Conservation (phyloP, 2,797 vertebrate genomes). For the Moxostoma hubbsi region DNA sequence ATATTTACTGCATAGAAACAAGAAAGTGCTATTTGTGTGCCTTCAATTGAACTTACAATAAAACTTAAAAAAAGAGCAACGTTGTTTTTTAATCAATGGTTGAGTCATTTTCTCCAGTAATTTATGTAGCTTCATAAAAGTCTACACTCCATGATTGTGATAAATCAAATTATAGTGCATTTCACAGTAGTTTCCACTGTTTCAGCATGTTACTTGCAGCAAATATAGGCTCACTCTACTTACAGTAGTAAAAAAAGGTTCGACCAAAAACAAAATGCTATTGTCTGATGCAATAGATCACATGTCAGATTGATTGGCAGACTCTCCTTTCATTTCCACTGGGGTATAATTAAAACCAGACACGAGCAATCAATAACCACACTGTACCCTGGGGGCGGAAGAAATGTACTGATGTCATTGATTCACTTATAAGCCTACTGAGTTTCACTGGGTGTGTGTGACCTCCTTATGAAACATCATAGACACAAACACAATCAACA, state of each 20-base stretch:
- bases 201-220: too few relatives aligned
- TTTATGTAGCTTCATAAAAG: too few relatives aligned
- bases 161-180: too few relatives aligned
- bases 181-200: too few relatives aligned
- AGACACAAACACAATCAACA: constrained; percentile 38
- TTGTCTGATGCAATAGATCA: constrained; percentile 24
- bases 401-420: constrained; percentile 59
- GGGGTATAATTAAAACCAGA: constrained; percentile 70
- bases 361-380: constrained; percentile 64
- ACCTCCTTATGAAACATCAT: constrained; percentile 39
- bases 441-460: constrained; percentile 18
- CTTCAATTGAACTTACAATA: too few relatives aligned
- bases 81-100: too few relatives aligned
- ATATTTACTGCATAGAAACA: too few relatives aligned
- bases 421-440: constrained; percentile 51
- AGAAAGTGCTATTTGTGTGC: too few relatives aligned
- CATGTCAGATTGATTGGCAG: constrained; percentile 47
- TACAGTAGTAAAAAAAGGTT: background rate
- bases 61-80: too few relatives aligned
- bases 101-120: too few relatives aligned
- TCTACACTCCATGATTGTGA: too few relatives aligned
- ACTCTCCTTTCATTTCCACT: constrained; percentile 51
- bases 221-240: too few relatives aligned
- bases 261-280: constrained; percentile 1
- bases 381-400: constrained; percentile 47